phyloP scores from a whole-genome alignment of 2,888 invertebrate species.

The Malthinus flaveolus region DNA sequence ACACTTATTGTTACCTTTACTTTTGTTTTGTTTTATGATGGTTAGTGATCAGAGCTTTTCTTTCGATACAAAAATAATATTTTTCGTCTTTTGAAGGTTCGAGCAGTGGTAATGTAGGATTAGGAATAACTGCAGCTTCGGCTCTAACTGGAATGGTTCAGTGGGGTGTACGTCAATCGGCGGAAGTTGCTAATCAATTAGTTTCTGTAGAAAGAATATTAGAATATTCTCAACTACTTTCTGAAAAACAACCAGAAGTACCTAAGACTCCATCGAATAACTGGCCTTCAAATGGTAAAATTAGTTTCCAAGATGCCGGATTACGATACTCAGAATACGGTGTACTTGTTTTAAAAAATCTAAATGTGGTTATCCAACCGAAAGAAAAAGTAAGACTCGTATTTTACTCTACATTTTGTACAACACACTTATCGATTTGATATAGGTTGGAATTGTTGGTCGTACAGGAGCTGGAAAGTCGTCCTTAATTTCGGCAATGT shows the following conservation, averaged over 20 bases:
- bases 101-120: slow-evolving; percentile 63
- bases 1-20: slow-evolving; percentile 67
- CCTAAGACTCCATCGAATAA: slow-evolving; percentile 60
- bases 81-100: slow-evolving; percentile 34
- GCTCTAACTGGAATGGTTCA: slow-evolving; percentile 64
- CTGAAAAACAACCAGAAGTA: slow-evolving; percentile 60
- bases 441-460: slow-evolving; percentile 78
- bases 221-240: slow-evolving; percentile 73
- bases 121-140: slow-evolving; percentile 68
- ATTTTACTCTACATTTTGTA: too few species aligned
- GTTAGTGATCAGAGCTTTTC: slow-evolving; percentile 37
- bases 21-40: slow-evolving; percentile 58
- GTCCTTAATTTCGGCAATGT: slow-evolving; percentile 67
- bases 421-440: neutral
- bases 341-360: slow-evolving; percentile 70
- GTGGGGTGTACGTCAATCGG: slow-evolving; percentile 84
- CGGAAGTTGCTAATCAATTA: slow-evolving; percentile 77
- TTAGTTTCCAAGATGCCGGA: slow-evolving; percentile 65
- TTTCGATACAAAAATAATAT: neutral
- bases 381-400: slow-evolving; percentile 64
- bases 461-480: slow-evolving; percentile 86
- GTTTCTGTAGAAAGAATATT: slow-evolving; percentile 83
- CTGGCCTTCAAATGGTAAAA: slow-evolving; percentile 72
- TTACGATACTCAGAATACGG: slow-evolving; percentile 68
- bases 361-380: slow-evolving; percentile 69